Percentiles rank a stretch among this genome's conserved stretches.
These are phyloP conservation scores for Apteryx mantelli DNA, from an alignment of 2,113 vertebrate genomes.

Conservation along the genomic window DNA sequence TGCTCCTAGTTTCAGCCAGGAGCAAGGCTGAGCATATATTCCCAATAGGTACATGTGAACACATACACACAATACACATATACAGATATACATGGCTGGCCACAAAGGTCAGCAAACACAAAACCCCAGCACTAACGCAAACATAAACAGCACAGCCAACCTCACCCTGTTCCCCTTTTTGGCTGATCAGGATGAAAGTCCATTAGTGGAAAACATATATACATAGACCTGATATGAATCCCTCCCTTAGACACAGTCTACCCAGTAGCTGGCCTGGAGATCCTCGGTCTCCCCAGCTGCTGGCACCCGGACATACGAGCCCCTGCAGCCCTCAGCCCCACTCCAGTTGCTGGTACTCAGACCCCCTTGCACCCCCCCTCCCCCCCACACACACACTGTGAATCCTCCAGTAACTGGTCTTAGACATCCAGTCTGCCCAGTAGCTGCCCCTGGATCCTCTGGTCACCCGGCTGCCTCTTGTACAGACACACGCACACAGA, in stretches of 20 bases:
- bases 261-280: background rate
- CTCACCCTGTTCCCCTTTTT: background rate
- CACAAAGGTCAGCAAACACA: background rate
- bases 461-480: background rate
- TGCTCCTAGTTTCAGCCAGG: background rate
- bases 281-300: background rate
- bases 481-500: rapidly evolving
- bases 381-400: rapidly evolving
- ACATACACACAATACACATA: background rate
- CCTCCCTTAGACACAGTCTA: background rate
- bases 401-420: background rate
- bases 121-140: background rate
- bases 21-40: background rate
- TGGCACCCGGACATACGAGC: background rate
- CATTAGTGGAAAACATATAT: rapidly evolving
- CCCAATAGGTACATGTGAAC: background rate
- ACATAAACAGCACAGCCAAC: background rate
- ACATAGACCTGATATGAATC: background rate
- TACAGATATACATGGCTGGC: rapidly evolving
- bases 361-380: rapidly evolving
- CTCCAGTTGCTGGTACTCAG: background rate
- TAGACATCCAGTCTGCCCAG: too few relatives aligned
- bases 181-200: background rate
- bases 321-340: rapidly evolving
- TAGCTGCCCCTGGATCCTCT: background rate